phyloP scores from a whole-genome alignment of 1,140 invertebrate species.

The Conopomorpha cramerella region DNA sequence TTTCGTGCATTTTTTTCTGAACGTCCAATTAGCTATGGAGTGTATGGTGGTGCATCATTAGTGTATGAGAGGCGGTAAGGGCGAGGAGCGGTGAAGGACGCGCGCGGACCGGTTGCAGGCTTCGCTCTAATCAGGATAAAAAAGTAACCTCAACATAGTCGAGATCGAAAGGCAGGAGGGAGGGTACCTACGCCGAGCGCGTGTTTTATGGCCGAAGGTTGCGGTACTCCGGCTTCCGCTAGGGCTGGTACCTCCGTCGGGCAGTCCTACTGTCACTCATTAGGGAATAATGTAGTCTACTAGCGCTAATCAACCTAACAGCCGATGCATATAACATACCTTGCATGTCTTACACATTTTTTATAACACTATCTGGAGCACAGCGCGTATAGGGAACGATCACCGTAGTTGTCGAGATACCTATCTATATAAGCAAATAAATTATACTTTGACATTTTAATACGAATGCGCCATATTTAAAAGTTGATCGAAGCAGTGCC shows the following conservation, averaged over 20 bases:
- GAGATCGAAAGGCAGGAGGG: constrained; percentile 46
- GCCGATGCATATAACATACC: too few relatives aligned
- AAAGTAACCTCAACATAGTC: constrained; percentile 41
- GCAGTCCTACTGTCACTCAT: not conserved
- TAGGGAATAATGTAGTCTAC: too few relatives aligned
- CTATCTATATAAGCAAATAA: too few relatives aligned
- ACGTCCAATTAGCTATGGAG: constrained; percentile 51
- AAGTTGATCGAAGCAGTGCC: too few relatives aligned
- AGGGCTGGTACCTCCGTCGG: too few relatives aligned
- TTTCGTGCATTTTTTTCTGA: constrained; percentile 32
- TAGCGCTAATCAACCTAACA: too few relatives aligned
- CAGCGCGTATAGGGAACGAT: too few relatives aligned
- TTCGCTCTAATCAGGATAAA: constrained; percentile 55
- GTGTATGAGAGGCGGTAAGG: constrained; percentile 14
- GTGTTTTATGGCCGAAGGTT: constrained; percentile 48
- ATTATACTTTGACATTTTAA: too few relatives aligned
- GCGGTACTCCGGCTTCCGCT: constrained; percentile 23
- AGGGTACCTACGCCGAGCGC: constrained; percentile 30
- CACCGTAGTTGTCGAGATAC: too few relatives aligned
- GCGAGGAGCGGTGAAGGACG: constrained; percentile 22
- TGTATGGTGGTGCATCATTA: constrained; percentile 45
- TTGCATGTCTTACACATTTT: too few relatives aligned
- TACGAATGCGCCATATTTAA: too few relatives aligned
- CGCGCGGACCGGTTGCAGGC: constrained; percentile 44
- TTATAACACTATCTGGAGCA: too few relatives aligned